These are phyloP conservation scores for Drosophila prostipennis DNA, from an alignment of 2,888 invertebrate species.

Conservation along the genomic window DNA sequence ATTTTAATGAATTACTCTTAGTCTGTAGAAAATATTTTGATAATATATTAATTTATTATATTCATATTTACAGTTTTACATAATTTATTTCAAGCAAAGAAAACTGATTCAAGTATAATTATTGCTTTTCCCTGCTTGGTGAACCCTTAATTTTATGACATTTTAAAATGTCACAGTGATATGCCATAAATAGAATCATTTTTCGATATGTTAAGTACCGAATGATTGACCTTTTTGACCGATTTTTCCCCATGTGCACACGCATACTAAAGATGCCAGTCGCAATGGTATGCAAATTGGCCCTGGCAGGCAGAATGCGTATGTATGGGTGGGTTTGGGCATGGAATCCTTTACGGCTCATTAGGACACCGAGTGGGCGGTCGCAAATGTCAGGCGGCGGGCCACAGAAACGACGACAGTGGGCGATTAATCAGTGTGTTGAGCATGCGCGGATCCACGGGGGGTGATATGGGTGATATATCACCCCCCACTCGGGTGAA, in stretches of 20 bases:
- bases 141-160: not conserved
- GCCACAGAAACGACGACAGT: slow-evolving; percentile 9
- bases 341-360: slow-evolving; percentile 39
- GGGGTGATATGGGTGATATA: too few relatives aligned
- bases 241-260: slow-evolving; percentile 28
- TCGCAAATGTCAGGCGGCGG: slow-evolving; percentile 7
- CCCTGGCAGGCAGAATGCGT: slow-evolving; percentile 15
- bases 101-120: too few relatives aligned
- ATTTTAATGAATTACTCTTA: too few relatives aligned
- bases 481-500: too few relatives aligned
- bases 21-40: too few relatives aligned
- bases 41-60: too few relatives aligned
- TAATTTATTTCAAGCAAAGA: too few relatives aligned
- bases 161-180: not conserved
- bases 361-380: slow-evolving; percentile 36
- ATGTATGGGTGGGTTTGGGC: not conserved
- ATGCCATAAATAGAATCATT: not conserved
- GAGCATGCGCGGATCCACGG: too few relatives aligned
- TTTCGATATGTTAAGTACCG: slow-evolving; percentile 11
- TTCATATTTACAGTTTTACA: too few relatives aligned
- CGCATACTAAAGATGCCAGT: slow-evolving; percentile 9
- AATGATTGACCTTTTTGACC: not conserved
- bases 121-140: too few relatives aligned
- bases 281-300: slow-evolving; percentile 46
- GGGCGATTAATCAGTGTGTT: slow-evolving; percentile 27